These are phyloP conservation scores for Hylaeus anthracinus DNA, from an alignment of 1,140 invertebrate genomes.

Conservation along the genomic window DNA sequence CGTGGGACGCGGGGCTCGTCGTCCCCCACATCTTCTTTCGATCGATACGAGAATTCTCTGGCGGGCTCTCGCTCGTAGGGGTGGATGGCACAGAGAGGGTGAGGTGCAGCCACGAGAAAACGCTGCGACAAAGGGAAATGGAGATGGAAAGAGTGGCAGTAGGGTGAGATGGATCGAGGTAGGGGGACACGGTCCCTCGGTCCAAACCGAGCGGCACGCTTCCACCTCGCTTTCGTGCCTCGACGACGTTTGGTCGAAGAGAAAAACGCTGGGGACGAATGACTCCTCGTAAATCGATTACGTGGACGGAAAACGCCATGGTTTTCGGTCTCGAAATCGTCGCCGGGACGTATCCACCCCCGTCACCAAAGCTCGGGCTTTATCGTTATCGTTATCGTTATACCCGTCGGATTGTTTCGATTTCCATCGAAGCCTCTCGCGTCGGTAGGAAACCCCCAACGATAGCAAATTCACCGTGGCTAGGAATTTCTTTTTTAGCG, in stretches of 20 bases:
- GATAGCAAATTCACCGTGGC: conserved; percentile 1
- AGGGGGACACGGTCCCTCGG: conserved; percentile 46
- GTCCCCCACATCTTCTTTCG: conserved; percentile 9
- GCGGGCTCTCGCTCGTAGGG: conserved; percentile 16
- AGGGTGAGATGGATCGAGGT: conserved; percentile 38
- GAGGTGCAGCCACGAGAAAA: conserved; percentile 61
- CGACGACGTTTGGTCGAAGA: conserved; percentile 24
- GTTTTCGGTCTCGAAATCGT: conserved; percentile 17
- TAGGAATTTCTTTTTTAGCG: too few species aligned
- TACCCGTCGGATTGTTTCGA: conserved; percentile 14
- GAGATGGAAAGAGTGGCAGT: conserved; percentile 62
- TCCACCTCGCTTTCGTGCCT: conserved; percentile 23
- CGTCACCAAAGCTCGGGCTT: not conserved
- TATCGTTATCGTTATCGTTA: conserved; percentile 41
- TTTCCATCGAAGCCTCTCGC: not conserved
- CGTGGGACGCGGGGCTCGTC: conserved; percentile 7
- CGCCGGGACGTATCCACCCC: not conserved
- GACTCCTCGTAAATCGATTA: conserved; percentile 55
- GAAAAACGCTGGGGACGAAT: conserved; percentile 52
- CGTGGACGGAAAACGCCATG: conserved; percentile 44
- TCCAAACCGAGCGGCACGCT: conserved; percentile 47
- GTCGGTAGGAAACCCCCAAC: not conserved
- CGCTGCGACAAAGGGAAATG: conserved; percentile 65
- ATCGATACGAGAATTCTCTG: conserved; percentile 46
- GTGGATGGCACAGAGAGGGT: not conserved